Evolutionary conservation across 1,140 invertebrate genomes (phyloP).

Genomic region (Diprion similis): DNA sequence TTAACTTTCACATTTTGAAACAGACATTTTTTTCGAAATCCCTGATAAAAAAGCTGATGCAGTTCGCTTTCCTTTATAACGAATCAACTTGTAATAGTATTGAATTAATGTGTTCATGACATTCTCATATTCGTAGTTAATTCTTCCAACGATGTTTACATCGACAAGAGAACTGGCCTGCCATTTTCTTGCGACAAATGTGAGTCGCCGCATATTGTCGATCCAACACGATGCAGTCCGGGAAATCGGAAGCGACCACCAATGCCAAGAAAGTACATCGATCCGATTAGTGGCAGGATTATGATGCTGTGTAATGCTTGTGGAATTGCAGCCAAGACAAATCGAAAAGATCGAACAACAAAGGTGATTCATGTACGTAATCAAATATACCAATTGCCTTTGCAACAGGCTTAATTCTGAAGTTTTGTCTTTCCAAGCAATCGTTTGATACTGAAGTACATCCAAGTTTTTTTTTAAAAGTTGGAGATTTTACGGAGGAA

Average conservation of each 20-base stretch:
- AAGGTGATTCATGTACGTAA: slow-evolving; percentile 6
- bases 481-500: no score
- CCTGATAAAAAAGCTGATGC: background rate
- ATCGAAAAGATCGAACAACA: slow-evolving; percentile 7
- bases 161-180: background rate
- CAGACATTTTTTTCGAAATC: background rate
- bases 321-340: slow-evolving; percentile 10
- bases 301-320: slow-evolving; percentile 22
- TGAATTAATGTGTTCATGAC: no score
- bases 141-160: background rate
- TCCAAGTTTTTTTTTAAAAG: no score
- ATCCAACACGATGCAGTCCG: slow-evolving; percentile 13
- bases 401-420: no score
- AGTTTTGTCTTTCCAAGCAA: no score
- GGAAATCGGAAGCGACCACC: slow-evolving; percentile 11
- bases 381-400: background rate
- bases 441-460: no score
- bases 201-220: slow-evolving; percentile 22
- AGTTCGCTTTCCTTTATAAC: no score
- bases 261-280: slow-evolving; percentile 14
- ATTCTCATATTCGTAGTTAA: background rate
- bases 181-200: slow-evolving; percentile 23
- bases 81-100: no score
- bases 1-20: no score
- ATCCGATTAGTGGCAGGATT: slow-evolving; percentile 13